These are phyloP conservation scores for Tichodroma muraria DNA, from an alignment of 2,113 vertebrate genomes.

Conservation along the genomic window DNA sequence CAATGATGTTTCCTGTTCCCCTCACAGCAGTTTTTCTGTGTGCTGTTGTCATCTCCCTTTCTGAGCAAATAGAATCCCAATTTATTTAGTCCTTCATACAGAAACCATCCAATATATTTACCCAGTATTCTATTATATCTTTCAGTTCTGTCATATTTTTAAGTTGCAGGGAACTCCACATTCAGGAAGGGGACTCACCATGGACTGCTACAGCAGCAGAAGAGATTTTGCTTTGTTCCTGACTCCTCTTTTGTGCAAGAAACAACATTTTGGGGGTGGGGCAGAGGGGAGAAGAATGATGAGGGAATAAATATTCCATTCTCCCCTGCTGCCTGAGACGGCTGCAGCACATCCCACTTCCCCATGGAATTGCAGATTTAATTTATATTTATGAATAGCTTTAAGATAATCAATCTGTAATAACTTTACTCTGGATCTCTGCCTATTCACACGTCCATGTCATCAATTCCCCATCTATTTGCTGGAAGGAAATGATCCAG, in stretches of 20 bases:
- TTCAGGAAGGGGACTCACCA: background rate
- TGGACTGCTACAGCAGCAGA: background rate
- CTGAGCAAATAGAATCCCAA: background rate
- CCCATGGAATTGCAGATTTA: background rate
- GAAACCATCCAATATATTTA: background rate
- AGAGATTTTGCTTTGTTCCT: background rate
- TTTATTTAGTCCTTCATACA: background rate
- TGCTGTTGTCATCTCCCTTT: background rate
- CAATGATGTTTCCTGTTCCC: background rate
- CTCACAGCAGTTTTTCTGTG: background rate
- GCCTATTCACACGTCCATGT: background rate
- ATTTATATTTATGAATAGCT: conserved; percentile 30
- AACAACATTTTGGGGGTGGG: background rate
- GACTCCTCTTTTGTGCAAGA: background rate
- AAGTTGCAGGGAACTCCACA: background rate
- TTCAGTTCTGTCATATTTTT: background rate
- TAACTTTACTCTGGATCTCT: conserved; percentile 1
- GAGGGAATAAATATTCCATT: background rate
- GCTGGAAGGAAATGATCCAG: background rate
- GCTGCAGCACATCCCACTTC: background rate
- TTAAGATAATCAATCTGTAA: background rate
- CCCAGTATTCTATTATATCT: background rate
- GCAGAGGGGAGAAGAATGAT: background rate
- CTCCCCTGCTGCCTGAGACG: background rate
- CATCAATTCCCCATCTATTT: background rate